Base-by-base conservation (phyloP, 2,797 vertebrate species). In the Cygnus olor region DNA sequence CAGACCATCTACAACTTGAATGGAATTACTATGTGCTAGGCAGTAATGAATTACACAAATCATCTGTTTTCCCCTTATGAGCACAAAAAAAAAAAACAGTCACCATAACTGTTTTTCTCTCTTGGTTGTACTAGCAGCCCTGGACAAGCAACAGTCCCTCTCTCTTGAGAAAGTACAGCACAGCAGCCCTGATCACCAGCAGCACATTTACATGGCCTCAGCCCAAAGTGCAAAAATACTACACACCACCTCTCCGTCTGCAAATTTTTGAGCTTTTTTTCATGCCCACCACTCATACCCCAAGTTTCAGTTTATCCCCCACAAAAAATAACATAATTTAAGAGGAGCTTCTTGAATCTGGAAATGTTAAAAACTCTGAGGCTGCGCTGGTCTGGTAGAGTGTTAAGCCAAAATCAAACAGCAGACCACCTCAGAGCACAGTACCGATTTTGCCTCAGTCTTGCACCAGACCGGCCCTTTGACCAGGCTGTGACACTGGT, bases 21-120 rank as follows among this genome's bases (percentile, higher is more conserved):
- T 14, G 34, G 56, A 84, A 95, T 87, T 89, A 51, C 73, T 45
- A 3, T 65, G 22, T 92, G 86, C 71, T 82, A 89, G 88, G n/a
- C 53, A 78, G 72, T 47, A 88, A 95, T 58, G 27, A 95, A 82
- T 74, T 9, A 79, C 21, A 47, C 78, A 89, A 92, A 96, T 92
- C 5, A 82, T 94, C 60, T 79, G 32, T 63, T 92, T 95, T 58
- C n/a, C 85, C 34, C n/a, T 56, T 63, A 76, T 63, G 86, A 89
- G 22, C 8, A 80, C 34, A 44, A 81, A 38, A 81, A 42, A 42
- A n/a, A n/a, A 25, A 51, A 85, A 85, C 38, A 85, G 54, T 70
- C 56, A 40, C 34, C n/a, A 72, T 51, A 70, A 85, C 9, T 0
- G 0, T 57, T 89, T 76, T 40, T 71, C 60, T 82, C 30, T 51